phyloP scores from a whole-genome alignment of 2,797 vertebrate species.

The Zenarchopterus dispar region DNA sequence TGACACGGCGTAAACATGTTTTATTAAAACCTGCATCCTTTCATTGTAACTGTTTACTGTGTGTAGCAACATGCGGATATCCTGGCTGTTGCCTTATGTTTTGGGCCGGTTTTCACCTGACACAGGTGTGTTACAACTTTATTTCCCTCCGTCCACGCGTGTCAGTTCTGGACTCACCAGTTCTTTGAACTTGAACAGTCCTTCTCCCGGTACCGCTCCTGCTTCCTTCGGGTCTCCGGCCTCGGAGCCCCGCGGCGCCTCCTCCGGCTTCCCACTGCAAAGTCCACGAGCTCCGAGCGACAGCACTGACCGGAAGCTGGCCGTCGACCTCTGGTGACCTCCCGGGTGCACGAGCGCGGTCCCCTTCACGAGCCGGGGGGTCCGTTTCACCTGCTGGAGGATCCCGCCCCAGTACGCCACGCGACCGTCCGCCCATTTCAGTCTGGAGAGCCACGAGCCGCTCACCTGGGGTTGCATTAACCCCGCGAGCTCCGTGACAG shows the following conservation, averaged over 20 bases:
- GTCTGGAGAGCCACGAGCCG: background rate
- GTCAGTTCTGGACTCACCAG: slow-evolving; percentile 73
- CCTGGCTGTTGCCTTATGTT: no score
- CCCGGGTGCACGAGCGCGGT: background rate
- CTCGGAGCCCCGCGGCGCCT: slow-evolving; percentile 1
- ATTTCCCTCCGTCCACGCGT: no score
- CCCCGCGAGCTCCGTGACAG: slow-evolving; percentile 23
- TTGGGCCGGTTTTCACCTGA: no score
- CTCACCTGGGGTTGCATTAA: background rate
- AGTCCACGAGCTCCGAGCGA: slow-evolving; percentile 37
- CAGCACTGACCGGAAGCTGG: slow-evolving; percentile 11
- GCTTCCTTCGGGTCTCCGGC: slow-evolving; percentile 8
- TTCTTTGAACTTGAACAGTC: slow-evolving; percentile 82
- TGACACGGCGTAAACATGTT: no score
- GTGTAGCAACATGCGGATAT: no score
- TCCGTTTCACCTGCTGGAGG: background rate
- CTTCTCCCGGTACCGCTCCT: slow-evolving; percentile 57
- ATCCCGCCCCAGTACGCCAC: slow-evolving; percentile 16
- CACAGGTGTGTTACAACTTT: no score
- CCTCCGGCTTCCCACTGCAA: slow-evolving; percentile 39
- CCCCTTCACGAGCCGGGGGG: background rate
- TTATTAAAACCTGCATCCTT: no score
- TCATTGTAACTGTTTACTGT: no score
- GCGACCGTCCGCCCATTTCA: slow-evolving; percentile 7
- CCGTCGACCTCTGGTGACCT: slow-evolving; percentile 38